Evolutionary conservation across 2,888 invertebrate species (phyloP).

Genomic region (Labia minor): DNA sequence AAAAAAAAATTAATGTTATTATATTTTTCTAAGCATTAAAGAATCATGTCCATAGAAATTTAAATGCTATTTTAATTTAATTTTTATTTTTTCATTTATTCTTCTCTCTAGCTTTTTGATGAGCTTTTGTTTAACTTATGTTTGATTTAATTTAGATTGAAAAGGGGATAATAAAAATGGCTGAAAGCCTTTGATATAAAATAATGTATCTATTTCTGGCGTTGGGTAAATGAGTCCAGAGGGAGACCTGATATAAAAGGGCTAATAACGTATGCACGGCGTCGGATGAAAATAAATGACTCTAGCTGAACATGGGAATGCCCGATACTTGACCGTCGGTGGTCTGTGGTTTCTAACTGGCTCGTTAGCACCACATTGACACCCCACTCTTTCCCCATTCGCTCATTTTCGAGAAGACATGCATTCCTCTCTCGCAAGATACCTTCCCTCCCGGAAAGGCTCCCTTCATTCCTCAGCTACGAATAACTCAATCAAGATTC

Average conservation of each 20-base stretch:
- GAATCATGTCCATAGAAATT: no score
- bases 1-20: no score
- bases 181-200: no score
- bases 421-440: not conserved
- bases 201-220: no score
- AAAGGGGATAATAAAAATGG: no score
- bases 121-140: no score
- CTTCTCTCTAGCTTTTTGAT: no score
- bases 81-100: no score
- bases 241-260: not conserved
- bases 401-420: not conserved
- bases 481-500: not conserved
- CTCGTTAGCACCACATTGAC: not conserved
- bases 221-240: no score
- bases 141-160: no score
- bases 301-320: not conserved
- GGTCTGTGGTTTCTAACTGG: not conserved
- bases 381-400: not conserved
- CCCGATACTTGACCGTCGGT: not conserved
- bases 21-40: no score
- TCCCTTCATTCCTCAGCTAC: not conserved
- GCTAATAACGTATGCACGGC: not conserved
- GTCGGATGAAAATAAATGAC: not conserved
- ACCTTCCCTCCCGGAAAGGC: not conserved
- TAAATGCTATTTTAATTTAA: no score